Conservation (phyloP, 2,888 invertebrate species). For the Cephus pulcher region DNA sequence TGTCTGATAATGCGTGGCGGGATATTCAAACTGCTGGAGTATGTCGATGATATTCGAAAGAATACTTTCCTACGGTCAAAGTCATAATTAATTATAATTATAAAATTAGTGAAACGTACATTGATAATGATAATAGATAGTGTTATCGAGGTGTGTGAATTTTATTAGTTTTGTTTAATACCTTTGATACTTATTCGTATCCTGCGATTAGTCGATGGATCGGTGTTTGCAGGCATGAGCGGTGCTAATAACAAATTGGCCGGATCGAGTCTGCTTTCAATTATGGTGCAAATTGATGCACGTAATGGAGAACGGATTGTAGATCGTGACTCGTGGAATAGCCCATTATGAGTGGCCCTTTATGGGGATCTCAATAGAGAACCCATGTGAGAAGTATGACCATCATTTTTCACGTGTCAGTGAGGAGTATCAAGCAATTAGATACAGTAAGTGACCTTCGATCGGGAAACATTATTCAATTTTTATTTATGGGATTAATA, state of each 20-base stretch:
- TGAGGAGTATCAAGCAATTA: constrained; percentile 1
- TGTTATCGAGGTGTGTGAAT: background rate
- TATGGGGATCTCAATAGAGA: background rate
- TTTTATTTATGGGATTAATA: background rate
- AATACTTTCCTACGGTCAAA: background rate
- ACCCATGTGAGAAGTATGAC: background rate
- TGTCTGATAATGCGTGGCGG: background rate
- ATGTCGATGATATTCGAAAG: background rate
- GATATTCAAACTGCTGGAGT: background rate
- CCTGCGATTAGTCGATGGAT: background rate
- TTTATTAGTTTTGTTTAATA: background rate
- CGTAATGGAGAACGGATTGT: constrained; percentile 34
- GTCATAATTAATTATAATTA: background rate
- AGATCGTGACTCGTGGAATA: constrained; percentile 33
- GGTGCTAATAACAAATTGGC: background rate
- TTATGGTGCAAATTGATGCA: constrained; percentile 40
- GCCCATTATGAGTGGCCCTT: background rate
- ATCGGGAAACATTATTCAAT: background rate
- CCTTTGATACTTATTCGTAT: background rate
- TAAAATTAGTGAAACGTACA: background rate
- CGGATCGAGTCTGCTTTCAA: constrained; percentile 3
- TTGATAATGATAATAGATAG: background rate
- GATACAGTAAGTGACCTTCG: background rate
- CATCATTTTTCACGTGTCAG: constrained; percentile 1
- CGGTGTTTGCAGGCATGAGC: background rate